Conservation (phyloP, 2,888 invertebrate genomes). For the Ypsolopha scabrella region DNA sequence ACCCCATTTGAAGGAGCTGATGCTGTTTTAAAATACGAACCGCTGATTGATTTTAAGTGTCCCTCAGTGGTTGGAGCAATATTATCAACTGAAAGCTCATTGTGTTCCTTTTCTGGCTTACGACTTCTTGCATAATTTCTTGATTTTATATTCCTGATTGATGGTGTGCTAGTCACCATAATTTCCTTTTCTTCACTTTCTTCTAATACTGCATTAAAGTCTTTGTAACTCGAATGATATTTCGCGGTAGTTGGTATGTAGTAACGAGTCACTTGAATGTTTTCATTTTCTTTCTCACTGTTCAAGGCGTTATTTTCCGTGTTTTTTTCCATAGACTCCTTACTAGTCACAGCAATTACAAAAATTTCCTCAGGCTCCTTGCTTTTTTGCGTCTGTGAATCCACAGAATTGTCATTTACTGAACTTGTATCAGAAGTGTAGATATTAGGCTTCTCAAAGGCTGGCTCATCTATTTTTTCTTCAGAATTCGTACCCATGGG, state of each 20-base stretch:
- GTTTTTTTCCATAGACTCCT: slow-evolving; percentile 42
- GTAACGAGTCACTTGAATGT: slow-evolving; percentile 22
- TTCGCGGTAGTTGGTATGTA: slow-evolving; percentile 33
- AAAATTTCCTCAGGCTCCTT: slow-evolving; percentile 27
- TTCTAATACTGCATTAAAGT: slow-evolving; percentile 21
- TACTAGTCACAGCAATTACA: slow-evolving; percentile 43
- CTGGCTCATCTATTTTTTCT: slow-evolving; percentile 33
- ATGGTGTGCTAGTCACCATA: slow-evolving; percentile 25
- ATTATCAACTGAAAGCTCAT: slow-evolving; percentile 6
- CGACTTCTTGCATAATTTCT: slow-evolving; percentile 35
- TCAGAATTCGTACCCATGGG: slow-evolving; percentile 12
- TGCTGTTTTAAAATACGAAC: slow-evolving; percentile 47
- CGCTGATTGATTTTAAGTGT: slow-evolving; percentile 41
- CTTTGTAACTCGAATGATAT: slow-evolving; percentile 51
- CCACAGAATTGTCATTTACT: slow-evolving; percentile 18
- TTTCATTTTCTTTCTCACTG: slow-evolving; percentile 30
- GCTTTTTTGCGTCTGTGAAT: slow-evolving; percentile 15
- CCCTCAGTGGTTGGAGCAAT: slow-evolving; percentile 29
- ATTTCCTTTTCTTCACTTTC: slow-evolving; percentile 23
- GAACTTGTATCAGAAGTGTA: slow-evolving; percentile 31
- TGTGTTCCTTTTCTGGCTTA: slow-evolving; percentile 18
- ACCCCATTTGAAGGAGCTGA: slow-evolving; percentile 55
- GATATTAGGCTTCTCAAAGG: slow-evolving; percentile 39
- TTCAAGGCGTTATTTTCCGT: slow-evolving; percentile 29
- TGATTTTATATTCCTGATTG: slow-evolving; percentile 49